Percentiles rank a stretch among this genome's conserved stretches.
Conservation (phyloP, 2,888 invertebrate species). For the Hipparchia semele region DNA sequence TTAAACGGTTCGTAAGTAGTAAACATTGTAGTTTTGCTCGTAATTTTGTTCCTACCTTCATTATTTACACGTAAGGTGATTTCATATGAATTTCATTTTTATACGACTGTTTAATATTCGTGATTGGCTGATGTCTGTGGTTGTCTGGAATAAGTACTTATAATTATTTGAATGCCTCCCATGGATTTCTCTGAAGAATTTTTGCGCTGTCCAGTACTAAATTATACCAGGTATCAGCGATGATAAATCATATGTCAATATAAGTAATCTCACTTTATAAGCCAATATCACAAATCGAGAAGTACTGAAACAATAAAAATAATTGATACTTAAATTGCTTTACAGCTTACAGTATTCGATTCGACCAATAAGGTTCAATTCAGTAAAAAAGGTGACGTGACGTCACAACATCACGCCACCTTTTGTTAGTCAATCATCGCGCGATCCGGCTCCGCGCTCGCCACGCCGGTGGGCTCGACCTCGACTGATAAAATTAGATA, state of each 20-base stretch:
- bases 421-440: conserved; percentile 73
- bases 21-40: background rate
- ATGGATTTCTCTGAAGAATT: conserved; percentile 22
- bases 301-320: conserved; percentile 26
- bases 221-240: conserved; percentile 5
- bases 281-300: conserved; percentile 9
- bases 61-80: background rate
- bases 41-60: background rate
- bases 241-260: conserved; percentile 6
- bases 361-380: conserved; percentile 62
- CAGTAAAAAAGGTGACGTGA: conserved; percentile 76
- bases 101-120: background rate
- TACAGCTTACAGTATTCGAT: conserved; percentile 41
- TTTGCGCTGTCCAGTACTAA: background rate
- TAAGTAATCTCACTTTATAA: conserved; percentile 21
- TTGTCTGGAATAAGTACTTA: background rate
- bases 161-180: background rate
- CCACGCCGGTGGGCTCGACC: conserved; percentile 44
- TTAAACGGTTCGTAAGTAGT: conserved; percentile 15
- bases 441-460: conserved; percentile 69
- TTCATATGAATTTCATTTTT: conserved; percentile 1
- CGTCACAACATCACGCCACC: conserved; percentile 82
- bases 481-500: conserved; percentile 42
- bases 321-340: conserved; percentile 27
- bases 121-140: background rate